Base-by-base conservation (phyloP, 2,797 vertebrate species). In the Tarsius wallacei region DNA sequence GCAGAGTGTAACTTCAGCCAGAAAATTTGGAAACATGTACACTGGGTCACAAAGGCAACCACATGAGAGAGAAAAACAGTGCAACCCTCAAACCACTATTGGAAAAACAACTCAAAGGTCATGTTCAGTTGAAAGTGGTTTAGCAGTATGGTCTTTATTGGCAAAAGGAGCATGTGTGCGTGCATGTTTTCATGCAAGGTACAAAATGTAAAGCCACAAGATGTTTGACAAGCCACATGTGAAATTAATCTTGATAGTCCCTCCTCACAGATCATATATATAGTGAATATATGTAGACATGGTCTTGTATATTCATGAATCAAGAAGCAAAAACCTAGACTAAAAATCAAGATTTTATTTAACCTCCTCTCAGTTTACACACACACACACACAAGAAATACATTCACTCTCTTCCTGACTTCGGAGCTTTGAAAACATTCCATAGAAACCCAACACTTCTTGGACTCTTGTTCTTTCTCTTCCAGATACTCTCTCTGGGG, bases 51-150 rank as follows among this genome's bases (percentile, higher is more conserved):
- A 80, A 91, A 96, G 80, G 68, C 24, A 91, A 89, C 78, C 55
- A 15, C 55, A 73, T 15, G 21, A 83, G 31, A 89, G 22, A 47
- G 53, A 77, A 28, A 12, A 66, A 81, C 21, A n/a, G 36, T n/a
- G 24, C n/a, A 82, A 87, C 77, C 53, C 63, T 87, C 71, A 85
- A 93, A 55, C 66, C 51, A 21, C 71, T 81, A 12, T 21, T 94
- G 47, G 84, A 64, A 94, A 93, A 88, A 73, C 87, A 90, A 71
- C 55, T 77, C 80, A 42, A 82, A 94, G 92, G 47, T 93, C 89
- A 24, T 19, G 47, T 91, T 59, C 87, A 70, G 21, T 66, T 86
- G 59, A 76, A 90, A 90, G 51, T 51, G 21, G 31, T 55, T 88
- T 42, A 89, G 73, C 66, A 36, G 47, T 10, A 21, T 64, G 78